phyloP scores from a whole-genome alignment of 2,888 invertebrate genomes.

The Pristionchus arcanus region DNA sequence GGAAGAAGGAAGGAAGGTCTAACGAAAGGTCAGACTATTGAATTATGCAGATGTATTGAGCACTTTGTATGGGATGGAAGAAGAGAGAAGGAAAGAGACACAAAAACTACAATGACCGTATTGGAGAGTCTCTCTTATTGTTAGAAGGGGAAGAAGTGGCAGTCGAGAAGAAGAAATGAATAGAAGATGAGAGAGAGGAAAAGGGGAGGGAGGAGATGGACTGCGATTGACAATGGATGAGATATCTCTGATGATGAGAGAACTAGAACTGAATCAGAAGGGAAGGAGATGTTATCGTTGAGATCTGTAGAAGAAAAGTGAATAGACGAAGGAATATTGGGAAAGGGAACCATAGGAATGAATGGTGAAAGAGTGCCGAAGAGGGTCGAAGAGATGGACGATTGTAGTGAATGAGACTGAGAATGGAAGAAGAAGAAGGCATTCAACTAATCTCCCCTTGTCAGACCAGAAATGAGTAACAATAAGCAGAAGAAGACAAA shows the following conservation, averaged over 20 bases:
- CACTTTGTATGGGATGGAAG: not conserved
- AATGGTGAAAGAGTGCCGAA: not conserved
- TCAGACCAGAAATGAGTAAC: not conserved
- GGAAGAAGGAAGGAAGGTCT: not conserved
- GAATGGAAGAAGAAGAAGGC: not conserved
- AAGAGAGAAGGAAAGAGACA: slow-evolving; percentile 15
- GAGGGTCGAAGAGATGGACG: not conserved
- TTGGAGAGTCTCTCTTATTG: not conserved
- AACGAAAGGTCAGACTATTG: not conserved
- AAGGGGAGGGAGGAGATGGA: not conserved
- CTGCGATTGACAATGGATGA: not conserved
- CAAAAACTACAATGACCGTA: not conserved
- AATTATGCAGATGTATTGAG: slow-evolving; percentile 8
- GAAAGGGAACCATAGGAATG: no score
- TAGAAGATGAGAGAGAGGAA: not conserved
- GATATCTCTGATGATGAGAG: not conserved
- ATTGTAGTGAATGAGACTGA: not conserved
- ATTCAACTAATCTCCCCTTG: not conserved
- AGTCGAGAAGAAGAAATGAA: slow-evolving; percentile 1
- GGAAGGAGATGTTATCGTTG: not conserved
- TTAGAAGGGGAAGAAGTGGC: not conserved
- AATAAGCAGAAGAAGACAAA: no score
- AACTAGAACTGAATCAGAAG: not conserved
- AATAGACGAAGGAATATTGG: no score
- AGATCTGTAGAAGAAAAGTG: not conserved